A percentile compares a stretch with the other conserved stretches of the same genome.
phyloP scores from a whole-genome alignment of 30 jellyfish, hydroid and myxozoan species.

The Clytia hemisphaerica region DNA sequence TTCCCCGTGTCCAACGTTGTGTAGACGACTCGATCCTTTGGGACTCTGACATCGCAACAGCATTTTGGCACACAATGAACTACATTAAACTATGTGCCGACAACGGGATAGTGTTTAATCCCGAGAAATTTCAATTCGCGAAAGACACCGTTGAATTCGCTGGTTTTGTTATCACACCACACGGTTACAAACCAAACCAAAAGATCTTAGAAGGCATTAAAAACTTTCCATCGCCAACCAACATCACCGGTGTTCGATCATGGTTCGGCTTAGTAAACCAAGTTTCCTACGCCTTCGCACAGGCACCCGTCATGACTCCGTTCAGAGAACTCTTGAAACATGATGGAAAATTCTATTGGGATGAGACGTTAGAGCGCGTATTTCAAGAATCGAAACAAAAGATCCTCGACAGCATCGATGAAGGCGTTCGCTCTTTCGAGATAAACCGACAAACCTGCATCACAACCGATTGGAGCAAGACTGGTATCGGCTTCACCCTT shows the following conservation, averaged over 20 bases:
- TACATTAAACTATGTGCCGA: slow-evolving; percentile 25
- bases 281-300: too few species aligned
- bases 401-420: background rate
- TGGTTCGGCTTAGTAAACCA: slow-evolving; percentile 23
- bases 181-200: background rate
- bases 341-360: slow-evolving; percentile 3
- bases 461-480: slow-evolving; percentile 5
- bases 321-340: slow-evolving; percentile 3
- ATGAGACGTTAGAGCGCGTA: too few species aligned
- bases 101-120: slow-evolving; percentile 17
- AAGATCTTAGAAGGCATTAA: slow-evolving; percentile 10
- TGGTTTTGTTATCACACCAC: slow-evolving; percentile 26
- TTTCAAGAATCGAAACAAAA: background rate
- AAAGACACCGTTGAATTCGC: slow-evolving; percentile 32
- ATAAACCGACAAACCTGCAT: slow-evolving; percentile 1
- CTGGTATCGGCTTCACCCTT: background rate
- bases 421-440: background rate
- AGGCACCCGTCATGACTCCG: slow-evolving; percentile 12
- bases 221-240: slow-evolving; percentile 14
- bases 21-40: slow-evolving; percentile 12
- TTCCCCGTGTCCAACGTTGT: slow-evolving; percentile 4
- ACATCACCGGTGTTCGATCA: slow-evolving; percentile 7
- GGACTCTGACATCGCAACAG: slow-evolving; percentile 1
- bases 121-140: slow-evolving; percentile 3
- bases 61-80: slow-evolving; percentile 22